A percentile compares a stretch with the other conserved stretches of the same genome.
phyloP scores from a whole-genome alignment of 2,797 vertebrate genomes.

The Muraenolepis orangiensis region DNA sequence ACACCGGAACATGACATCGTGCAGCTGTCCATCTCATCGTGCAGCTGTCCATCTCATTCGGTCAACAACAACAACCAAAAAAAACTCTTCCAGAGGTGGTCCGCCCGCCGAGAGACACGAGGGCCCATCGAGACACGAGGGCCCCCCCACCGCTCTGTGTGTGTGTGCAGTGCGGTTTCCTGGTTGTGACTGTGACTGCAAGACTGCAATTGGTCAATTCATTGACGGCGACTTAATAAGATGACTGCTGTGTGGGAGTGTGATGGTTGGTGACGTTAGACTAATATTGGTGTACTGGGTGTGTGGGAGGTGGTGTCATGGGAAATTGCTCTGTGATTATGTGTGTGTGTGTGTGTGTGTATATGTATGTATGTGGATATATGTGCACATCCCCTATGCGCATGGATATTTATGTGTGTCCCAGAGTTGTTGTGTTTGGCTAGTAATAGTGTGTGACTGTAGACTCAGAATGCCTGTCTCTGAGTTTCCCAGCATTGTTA shows the following conservation, averaged over 20 bases:
- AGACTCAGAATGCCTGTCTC: not conserved
- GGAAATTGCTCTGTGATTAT: conserved; percentile 32
- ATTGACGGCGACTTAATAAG: conserved; percentile 48
- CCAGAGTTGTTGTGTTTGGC: conserved; percentile 5
- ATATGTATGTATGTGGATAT: not conserved
- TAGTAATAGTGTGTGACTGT: not conserved
- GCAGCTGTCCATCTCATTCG: not conserved
- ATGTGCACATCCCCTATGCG: not conserved
- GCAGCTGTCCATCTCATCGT: not conserved
- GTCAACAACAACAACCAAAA: not conserved
- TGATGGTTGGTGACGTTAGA: conserved; percentile 38
- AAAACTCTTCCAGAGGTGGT: not conserved
- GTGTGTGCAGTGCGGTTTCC: conserved; percentile 40
- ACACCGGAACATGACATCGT: too few relatives aligned
- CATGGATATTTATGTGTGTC: not conserved
- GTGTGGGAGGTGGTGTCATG: conserved; percentile 29
- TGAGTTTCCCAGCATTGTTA: not conserved
- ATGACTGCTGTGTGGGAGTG: conserved; percentile 33
- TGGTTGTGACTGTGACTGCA: conserved; percentile 24
- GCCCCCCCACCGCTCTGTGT: conserved; percentile 10
- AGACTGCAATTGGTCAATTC: conserved; percentile 41
- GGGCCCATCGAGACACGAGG: not conserved
- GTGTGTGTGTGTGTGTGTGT: conserved; percentile 9
- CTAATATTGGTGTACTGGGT: conserved; percentile 19
- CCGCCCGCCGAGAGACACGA: too few relatives aligned